Percentiles rank a stretch among this genome's conserved stretches.
These are phyloP conservation scores for Ctenopoma kingsleyae DNA, from an alignment of 2,797 vertebrate genomes.

Conservation along the genomic window DNA sequence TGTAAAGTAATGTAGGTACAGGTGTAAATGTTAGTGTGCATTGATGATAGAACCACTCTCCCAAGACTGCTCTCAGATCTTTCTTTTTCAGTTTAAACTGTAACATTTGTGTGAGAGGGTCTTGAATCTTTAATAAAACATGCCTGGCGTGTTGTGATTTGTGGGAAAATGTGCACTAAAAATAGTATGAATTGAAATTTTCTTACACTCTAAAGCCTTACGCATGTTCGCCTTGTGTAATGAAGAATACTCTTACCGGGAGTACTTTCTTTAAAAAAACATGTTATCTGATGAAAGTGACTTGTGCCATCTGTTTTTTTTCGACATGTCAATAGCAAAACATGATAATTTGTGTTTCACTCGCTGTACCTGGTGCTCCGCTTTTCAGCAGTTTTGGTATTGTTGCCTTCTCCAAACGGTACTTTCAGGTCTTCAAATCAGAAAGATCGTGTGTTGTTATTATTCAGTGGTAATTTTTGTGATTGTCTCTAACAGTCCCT, in stretches of 20 bases:
- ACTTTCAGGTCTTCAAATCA: constrained; percentile 64
- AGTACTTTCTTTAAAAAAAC: constrained; percentile 40
- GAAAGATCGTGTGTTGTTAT: constrained; percentile 45
- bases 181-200: constrained; percentile 39
- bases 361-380: constrained; percentile 64
- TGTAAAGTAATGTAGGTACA: constrained; percentile 31
- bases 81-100: background rate
- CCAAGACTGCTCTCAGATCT: constrained; percentile 1
- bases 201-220: constrained; percentile 77
- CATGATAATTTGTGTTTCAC: constrained; percentile 55
- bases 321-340: constrained; percentile 46
- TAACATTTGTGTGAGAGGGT: constrained; percentile 32
- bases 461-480: constrained; percentile 46
- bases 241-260: constrained; percentile 53
- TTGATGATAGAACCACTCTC: constrained; percentile 45
- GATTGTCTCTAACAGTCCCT: constrained; percentile 51
- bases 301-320: constrained; percentile 73
- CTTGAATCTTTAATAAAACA: constrained; percentile 34
- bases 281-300: constrained; percentile 56
- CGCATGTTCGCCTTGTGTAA: constrained; percentile 68
- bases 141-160: constrained; percentile 44
- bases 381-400: constrained; percentile 52
- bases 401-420: constrained; percentile 64
- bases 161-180: constrained; percentile 20
- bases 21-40: constrained; percentile 20